phyloP scores from a whole-genome alignment of 2,113 vertebrate genomes.

The Diphyllodes magnificus region DNA sequence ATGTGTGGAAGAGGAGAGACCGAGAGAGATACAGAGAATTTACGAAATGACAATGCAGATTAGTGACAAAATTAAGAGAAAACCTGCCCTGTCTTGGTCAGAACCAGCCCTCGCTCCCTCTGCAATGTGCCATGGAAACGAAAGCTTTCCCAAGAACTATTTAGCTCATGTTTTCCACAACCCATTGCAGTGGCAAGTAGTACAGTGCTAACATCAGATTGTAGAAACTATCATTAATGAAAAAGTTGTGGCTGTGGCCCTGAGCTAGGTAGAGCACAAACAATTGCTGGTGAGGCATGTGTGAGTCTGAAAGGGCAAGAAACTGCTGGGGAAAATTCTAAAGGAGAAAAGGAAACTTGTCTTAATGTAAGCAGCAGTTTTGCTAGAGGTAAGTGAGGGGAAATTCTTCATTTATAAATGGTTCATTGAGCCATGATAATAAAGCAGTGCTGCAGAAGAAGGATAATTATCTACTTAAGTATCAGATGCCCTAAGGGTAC shows the following conservation, averaged over 20 bases:
- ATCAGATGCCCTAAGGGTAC: conserved; percentile 68
- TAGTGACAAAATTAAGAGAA: neutral
- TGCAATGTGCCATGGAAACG: neutral
- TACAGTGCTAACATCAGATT: neutral
- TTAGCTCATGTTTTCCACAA: neutral
- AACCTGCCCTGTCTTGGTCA: neutral
- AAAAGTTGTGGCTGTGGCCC: neutral
- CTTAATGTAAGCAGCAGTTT: conserved; percentile 47
- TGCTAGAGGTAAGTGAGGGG: conserved; percentile 67
- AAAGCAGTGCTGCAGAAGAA: conserved; percentile 66
- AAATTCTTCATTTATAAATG: conserved; percentile 74
- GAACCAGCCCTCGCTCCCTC: neutral
- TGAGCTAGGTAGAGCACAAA: neutral
- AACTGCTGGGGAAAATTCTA: neutral
- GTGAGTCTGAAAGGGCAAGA: neutral
- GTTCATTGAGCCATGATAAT: conserved; percentile 75
- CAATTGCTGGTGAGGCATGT: neutral
- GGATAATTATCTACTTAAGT: conserved; percentile 78
- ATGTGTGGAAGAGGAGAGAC: neutral
- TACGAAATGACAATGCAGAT: neutral
- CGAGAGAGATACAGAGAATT: neutral
- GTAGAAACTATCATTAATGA: neutral
- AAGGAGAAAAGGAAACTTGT: neutral
- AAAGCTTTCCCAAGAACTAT: neutral
- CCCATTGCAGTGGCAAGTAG: neutral